Evolutionary conservation across 2,113 vertebrate genomes (phyloP).

Genomic region (Patagioenas fasciata): DNA sequence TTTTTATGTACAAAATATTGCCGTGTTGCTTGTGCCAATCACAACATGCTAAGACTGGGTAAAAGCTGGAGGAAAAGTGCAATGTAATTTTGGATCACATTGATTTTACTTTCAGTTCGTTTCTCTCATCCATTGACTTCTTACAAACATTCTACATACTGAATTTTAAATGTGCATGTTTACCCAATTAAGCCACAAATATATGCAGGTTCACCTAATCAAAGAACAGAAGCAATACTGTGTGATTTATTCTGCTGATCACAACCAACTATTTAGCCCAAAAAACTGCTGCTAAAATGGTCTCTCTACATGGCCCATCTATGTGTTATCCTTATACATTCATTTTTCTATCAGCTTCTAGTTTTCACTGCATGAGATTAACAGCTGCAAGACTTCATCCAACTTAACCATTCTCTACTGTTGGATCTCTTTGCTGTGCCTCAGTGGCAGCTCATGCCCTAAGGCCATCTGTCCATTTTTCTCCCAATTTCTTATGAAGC

Average conservation of each 20-base stretch:
- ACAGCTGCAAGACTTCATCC: background rate
- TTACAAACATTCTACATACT: background rate
- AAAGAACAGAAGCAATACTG: background rate
- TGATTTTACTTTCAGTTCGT: background rate
- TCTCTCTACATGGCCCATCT: background rate
- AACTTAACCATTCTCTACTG: background rate
- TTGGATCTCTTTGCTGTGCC: background rate
- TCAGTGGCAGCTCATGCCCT: background rate
- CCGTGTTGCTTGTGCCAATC: background rate
- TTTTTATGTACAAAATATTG: background rate
- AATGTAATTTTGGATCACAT: background rate
- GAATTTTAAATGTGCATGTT: background rate
- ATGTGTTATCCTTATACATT: background rate
- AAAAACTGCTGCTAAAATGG: background rate
- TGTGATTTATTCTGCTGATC: background rate
- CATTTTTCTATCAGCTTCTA: background rate
- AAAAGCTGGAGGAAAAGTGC: background rate
- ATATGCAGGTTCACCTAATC: background rate
- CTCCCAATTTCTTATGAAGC: background rate
- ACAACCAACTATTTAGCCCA: background rate
- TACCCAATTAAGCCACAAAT: background rate
- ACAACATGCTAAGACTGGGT: background rate
- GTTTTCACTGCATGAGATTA: background rate
- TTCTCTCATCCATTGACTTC: background rate
- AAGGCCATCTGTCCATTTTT: background rate